These are phyloP conservation scores for Sebastes vulpes DNA, from an alignment of 2,797 vertebrate genomes.

Conservation along the genomic window DNA sequence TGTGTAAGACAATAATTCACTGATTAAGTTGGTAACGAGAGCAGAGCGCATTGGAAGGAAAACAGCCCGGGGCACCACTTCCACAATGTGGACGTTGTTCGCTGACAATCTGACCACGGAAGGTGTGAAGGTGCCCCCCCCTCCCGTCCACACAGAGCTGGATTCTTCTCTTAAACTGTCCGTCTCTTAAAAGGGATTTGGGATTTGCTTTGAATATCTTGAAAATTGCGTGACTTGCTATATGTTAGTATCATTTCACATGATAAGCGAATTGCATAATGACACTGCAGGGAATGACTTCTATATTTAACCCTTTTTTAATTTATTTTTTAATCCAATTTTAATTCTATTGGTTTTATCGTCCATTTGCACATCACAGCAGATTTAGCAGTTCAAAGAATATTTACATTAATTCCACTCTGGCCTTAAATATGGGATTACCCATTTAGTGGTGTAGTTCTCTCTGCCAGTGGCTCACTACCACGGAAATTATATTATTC, in stretches of 20 bases:
- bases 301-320: background rate
- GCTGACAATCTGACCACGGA: slow-evolving; percentile 44
- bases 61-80: slow-evolving; percentile 61
- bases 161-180: slow-evolving; percentile 24
- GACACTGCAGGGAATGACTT: background rate
- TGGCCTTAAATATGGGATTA: slow-evolving; percentile 28
- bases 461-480: slow-evolving; percentile 18
- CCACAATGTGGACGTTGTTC: slow-evolving; percentile 80
- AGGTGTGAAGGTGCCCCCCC: slow-evolving; percentile 63
- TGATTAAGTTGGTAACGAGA: slow-evolving; percentile 72
- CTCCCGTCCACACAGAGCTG: slow-evolving; percentile 8
- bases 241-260: slow-evolving; percentile 4
- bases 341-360: slow-evolving; percentile 39
- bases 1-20: slow-evolving; percentile 76
- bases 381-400: slow-evolving; percentile 33
- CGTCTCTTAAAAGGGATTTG: slow-evolving; percentile 8
- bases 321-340: background rate
- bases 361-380: slow-evolving; percentile 20
- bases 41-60: slow-evolving; percentile 64
- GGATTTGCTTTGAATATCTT: slow-evolving; percentile 17
- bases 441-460: slow-evolving; percentile 1
- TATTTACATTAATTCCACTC: slow-evolving; percentile 54
- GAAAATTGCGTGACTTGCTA: background rate
- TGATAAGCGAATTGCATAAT: slow-evolving; percentile 22
- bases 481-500: slow-evolving; percentile 39